Conservation (phyloP, 2,797 vertebrate species). For the Megalops cyprinoides region DNA sequence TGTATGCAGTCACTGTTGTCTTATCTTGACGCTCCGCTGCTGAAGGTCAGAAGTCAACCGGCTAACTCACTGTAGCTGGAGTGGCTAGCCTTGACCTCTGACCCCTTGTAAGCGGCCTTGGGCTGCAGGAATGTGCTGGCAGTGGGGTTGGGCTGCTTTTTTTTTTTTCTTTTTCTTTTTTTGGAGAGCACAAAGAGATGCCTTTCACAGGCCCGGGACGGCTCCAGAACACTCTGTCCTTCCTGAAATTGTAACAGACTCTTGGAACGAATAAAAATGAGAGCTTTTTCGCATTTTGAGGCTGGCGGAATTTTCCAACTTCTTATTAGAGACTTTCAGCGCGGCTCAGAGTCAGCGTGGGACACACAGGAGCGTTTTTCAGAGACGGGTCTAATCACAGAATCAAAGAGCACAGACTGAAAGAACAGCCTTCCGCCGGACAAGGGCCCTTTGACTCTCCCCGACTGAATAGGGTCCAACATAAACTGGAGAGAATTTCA, state of each 20-base stretch:
- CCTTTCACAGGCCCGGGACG: slow-evolving; percentile 28
- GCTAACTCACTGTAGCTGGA: slow-evolving; percentile 14
- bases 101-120: slow-evolving; percentile 16
- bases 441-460: slow-evolving; percentile 6
- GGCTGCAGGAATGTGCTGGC: slow-evolving; percentile 27
- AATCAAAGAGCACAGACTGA: background rate
- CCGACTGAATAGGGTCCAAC: background rate
- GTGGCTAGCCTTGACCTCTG: slow-evolving; percentile 27
- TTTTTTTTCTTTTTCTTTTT: slow-evolving; percentile 12
- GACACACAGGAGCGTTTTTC: background rate
- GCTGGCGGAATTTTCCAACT: slow-evolving; percentile 5
- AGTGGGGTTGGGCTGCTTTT: background rate
- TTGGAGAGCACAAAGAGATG: slow-evolving; percentile 15
- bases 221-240: slow-evolving; percentile 28
- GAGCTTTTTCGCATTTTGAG: slow-evolving; percentile 26
- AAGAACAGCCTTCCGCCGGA: background rate
- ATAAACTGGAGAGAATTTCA: background rate
- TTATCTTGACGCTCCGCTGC: slow-evolving; percentile 1
- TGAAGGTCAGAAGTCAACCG: slow-evolving; percentile 25
- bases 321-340: background rate
- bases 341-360: background rate
- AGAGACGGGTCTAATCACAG: background rate
- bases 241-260: slow-evolving; percentile 12
- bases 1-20: background rate
- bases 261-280: slow-evolving; percentile 13